These are phyloP conservation scores for Eubasilissa splendida DNA, from an alignment of 2,888 invertebrate species.

Conservation along the genomic window DNA sequence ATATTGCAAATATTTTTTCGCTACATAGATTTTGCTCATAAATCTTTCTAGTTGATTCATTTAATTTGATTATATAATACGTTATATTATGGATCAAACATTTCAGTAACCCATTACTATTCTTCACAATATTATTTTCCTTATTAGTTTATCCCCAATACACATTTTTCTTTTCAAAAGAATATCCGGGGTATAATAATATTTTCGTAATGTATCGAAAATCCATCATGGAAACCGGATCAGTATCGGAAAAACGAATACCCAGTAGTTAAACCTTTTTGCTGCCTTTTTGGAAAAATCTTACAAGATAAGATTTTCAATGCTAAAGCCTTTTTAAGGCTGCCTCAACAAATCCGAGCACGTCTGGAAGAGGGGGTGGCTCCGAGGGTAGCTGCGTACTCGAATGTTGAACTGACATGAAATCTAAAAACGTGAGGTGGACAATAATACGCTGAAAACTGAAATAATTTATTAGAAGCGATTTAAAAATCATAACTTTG, in stretches of 20 bases:
- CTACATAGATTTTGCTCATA: too few relatives aligned
- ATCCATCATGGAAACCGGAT: conserved; percentile 38
- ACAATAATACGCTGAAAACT: background rate
- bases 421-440: too few relatives aligned
- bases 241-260: conserved; percentile 37
- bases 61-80: too few relatives aligned
- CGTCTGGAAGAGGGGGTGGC: conserved; percentile 14
- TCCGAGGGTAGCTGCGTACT: background rate
- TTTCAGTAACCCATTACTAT: too few relatives aligned
- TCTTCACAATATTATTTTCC: too few relatives aligned
- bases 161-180: conserved; percentile 24
- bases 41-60: too few relatives aligned
- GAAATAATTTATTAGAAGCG: background rate
- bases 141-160: conserved; percentile 12
- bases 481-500: background rate
- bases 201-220: conserved; percentile 43
- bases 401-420: background rate
- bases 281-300: conserved; percentile 13
- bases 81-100: too few relatives aligned
- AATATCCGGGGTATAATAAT: conserved; percentile 38
- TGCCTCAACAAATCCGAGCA: conserved; percentile 23
- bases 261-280: conserved; percentile 33
- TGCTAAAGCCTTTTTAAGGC: conserved; percentile 35
- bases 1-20: too few relatives aligned
- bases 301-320: conserved; percentile 30